Conservation (phyloP, 2,797 vertebrate genomes). For the Thaleichthys pacificus region DNA sequence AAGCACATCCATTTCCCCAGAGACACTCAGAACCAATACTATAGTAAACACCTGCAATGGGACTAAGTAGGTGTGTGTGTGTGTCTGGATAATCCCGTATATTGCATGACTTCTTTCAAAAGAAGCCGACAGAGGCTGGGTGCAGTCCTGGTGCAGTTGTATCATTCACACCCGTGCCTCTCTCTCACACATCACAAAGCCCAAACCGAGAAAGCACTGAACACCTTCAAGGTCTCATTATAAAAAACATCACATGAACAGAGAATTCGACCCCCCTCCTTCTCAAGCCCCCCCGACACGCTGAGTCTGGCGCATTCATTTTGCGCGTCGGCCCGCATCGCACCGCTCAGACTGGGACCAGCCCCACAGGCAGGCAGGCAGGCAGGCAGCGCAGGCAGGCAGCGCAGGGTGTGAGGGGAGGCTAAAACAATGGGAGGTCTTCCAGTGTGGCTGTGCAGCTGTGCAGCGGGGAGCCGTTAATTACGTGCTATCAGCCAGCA, state of each 20-base stretch:
- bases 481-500: constrained; percentile 25
- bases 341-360: constrained; percentile 23
- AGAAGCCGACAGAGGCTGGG: no score
- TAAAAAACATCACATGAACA: constrained; percentile 27
- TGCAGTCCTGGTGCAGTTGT: no score
- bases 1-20: constrained; percentile 10
- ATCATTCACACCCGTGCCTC: no score
- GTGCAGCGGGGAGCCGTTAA: constrained; percentile 16
- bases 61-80: not conserved
- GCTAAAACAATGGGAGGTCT: constrained; percentile 38
- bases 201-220: not conserved
- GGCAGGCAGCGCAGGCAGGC: not conserved
- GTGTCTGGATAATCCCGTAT: constrained; percentile 9
- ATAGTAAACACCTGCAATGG: constrained; percentile 3
- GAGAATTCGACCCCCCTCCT: constrained; percentile 31
- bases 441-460: constrained; percentile 11
- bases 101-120: constrained; percentile 23
- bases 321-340: constrained; percentile 36
- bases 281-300: constrained; percentile 48
- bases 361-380: constrained; percentile 12
- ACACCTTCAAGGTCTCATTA: not conserved
- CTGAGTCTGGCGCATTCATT: constrained; percentile 52
- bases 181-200: not conserved
- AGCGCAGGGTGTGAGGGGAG: constrained; percentile 17
- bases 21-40: not conserved